Evolutionary conservation across 2,797 vertebrate genomes (phyloP).

Genomic region (Anguilla obscura): DNA sequence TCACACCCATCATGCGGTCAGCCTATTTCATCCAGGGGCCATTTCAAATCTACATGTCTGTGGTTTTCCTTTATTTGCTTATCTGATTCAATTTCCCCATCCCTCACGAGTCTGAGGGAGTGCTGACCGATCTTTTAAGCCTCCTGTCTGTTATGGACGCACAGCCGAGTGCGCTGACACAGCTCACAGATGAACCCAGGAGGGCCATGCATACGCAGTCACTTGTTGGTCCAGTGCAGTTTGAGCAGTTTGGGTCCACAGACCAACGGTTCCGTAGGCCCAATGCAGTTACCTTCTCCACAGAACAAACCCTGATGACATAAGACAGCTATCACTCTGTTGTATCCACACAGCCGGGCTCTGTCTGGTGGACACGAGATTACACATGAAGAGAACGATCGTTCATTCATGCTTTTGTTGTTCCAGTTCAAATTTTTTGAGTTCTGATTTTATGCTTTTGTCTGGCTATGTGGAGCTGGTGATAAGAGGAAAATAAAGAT

Average conservation of each 20-base stretch:
- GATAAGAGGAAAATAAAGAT: slow-evolving; percentile 33
- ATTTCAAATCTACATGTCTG: slow-evolving; percentile 19
- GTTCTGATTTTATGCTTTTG: slow-evolving; percentile 56
- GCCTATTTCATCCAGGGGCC: neutral
- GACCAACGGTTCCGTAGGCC: slow-evolving; percentile 43
- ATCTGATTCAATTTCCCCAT: slow-evolving; percentile 23
- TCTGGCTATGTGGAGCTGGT: slow-evolving; percentile 52
- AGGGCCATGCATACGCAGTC: neutral
- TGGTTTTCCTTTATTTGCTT: slow-evolving; percentile 15
- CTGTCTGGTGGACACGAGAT: slow-evolving; percentile 56
- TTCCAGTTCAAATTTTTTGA: slow-evolving; percentile 55
- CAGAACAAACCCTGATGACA: slow-evolving; percentile 65
- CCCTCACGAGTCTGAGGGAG: neutral
- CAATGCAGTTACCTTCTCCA: slow-evolving; percentile 56
- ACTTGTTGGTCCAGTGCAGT: neutral
- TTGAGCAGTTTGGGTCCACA: neutral
- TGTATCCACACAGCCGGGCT: slow-evolving; percentile 59
- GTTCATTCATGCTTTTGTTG: slow-evolving; percentile 53
- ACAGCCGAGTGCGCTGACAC: slow-evolving; percentile 18
- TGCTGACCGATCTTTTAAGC: slow-evolving; percentile 26
- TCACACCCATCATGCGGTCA: neutral
- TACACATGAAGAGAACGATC: slow-evolving; percentile 53
- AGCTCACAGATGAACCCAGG: slow-evolving; percentile 19
- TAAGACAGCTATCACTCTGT: slow-evolving; percentile 66
- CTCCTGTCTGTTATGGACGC: slow-evolving; percentile 27